These are phyloP conservation scores for Enteromius thamalakanensis DNA, from an alignment of 2,797 vertebrate species.

Conservation along the genomic window DNA sequence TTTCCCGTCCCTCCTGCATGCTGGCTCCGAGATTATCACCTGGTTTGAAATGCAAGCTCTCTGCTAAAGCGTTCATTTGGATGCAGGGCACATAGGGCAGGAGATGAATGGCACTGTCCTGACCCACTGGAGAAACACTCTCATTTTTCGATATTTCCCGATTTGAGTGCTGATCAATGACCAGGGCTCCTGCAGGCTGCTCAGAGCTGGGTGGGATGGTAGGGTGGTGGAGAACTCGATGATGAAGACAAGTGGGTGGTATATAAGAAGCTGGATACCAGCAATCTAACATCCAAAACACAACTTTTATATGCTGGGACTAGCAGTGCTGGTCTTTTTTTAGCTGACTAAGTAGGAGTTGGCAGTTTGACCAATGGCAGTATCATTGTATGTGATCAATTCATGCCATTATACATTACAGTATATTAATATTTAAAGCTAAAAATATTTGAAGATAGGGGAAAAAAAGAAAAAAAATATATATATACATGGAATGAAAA, in stretches of 20 bases:
- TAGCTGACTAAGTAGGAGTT: constrained; percentile 19
- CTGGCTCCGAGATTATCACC: constrained; percentile 59
- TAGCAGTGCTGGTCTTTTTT: neutral
- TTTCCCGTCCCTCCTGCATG: constrained; percentile 54
- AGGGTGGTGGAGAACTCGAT: constrained; percentile 41
- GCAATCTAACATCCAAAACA: neutral
- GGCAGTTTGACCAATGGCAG: neutral
- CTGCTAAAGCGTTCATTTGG: constrained; percentile 63
- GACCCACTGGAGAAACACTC: constrained; percentile 67
- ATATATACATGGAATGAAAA: too few relatives aligned
- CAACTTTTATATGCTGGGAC: neutral
- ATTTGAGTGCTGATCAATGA: constrained; percentile 67
- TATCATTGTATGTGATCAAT: neutral
- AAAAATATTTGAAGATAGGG: neutral
- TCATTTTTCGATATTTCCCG: constrained; percentile 65
- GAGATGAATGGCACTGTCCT: constrained; percentile 71
- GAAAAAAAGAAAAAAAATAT: neutral
- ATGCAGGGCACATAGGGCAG: constrained; percentile 65
- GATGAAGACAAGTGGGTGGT: constrained; percentile 34
- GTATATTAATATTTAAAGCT: neutral
- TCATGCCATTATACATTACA: neutral
- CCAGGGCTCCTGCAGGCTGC: constrained; percentile 51
- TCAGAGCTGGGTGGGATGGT: neutral
- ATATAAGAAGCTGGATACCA: neutral
- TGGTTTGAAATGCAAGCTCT: constrained; percentile 53